phyloP scores from a whole-genome alignment of 2,797 vertebrate genomes.

The Syncerus caffer region DNA sequence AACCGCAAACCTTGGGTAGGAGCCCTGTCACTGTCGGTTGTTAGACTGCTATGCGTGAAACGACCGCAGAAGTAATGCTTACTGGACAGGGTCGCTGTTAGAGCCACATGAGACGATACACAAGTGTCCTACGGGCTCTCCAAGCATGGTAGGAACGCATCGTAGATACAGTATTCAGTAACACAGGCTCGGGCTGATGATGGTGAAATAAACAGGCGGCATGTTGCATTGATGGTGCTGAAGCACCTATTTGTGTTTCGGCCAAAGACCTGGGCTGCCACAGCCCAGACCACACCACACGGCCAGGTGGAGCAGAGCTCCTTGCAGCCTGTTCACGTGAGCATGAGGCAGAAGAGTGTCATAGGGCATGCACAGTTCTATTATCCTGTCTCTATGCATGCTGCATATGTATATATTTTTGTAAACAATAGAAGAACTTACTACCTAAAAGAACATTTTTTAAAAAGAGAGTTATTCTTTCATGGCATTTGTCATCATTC shows the following conservation, averaged over 20 bases:
- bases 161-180: background rate
- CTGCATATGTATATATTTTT: background rate
- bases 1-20: background rate
- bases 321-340: background rate
- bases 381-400: background rate
- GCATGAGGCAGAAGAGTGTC: background rate
- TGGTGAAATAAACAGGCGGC: rapidly evolving
- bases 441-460: background rate
- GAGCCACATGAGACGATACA: background rate
- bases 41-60: background rate
- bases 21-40: background rate
- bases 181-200: background rate
- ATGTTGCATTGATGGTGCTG: background rate
- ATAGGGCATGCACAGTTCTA: background rate
- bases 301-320: background rate
- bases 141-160: background rate
- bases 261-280: background rate
- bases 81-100: background rate
- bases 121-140: background rate
- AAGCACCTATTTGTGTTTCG: background rate
- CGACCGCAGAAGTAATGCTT: background rate
- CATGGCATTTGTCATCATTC: background rate
- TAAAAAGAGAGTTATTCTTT: background rate
- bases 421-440: background rate
- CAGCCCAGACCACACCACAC: background rate